Percentiles rank a stretch among this genome's conserved stretches.
Conservation (phyloP, 1,140 invertebrate genomes). For the Caenorhabditis latens region DNA sequence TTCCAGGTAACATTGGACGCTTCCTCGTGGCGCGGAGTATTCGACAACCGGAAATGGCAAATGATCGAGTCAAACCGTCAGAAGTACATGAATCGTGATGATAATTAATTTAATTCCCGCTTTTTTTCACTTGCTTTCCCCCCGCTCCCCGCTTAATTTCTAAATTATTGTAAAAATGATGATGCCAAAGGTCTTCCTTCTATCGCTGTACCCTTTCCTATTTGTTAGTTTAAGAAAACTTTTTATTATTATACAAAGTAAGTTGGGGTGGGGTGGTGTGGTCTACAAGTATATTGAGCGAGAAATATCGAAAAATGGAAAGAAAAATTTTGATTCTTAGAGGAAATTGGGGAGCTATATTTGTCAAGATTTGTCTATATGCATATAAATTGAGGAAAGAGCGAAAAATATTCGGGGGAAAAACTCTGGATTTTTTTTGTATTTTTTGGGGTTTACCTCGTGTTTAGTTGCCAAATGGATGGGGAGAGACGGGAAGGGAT, state of each 20-base stretch:
- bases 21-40: conserved; percentile 60
- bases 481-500: too few relatives aligned
- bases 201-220: too few relatives aligned
- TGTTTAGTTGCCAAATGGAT: neutral
- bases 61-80: conserved; percentile 66
- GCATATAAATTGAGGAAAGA: neutral
- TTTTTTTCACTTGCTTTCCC: neutral
- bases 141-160: neutral
- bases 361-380: too few relatives aligned
- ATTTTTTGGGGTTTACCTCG: conserved; percentile 23
- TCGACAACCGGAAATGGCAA: conserved; percentile 62
- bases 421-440: neutral
- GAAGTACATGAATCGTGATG: conserved; percentile 42
- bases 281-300: conserved; percentile 30
- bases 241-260: conserved; percentile 39
- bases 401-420: neutral
- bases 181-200: neutral
- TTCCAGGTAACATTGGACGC: conserved; percentile 54
- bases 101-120: neutral
- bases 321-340: neutral
- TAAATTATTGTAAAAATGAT: neutral
- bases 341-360: too few relatives aligned
- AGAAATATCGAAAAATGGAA: neutral
- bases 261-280: too few relatives aligned
- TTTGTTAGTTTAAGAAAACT: neutral